Conservation (phyloP, 1,140 invertebrate genomes). For the Pseudoatta argentina region DNA sequence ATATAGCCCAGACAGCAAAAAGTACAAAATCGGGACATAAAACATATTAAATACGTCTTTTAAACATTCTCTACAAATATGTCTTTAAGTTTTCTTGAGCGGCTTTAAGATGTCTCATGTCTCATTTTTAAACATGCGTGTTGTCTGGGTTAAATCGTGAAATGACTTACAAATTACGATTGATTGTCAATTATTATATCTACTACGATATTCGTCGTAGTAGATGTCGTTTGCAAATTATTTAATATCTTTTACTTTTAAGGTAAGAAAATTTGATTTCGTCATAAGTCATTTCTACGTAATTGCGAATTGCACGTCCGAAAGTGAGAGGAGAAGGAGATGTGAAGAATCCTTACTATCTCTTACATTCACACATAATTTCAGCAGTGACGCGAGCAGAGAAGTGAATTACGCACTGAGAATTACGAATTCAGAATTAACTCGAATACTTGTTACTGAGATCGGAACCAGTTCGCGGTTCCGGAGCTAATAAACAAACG, state of each 20-base stretch:
- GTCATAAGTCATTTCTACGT: not conserved
- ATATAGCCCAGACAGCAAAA: too few species aligned
- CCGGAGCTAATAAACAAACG: slow-evolving; percentile 18
- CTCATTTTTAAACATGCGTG: too few species aligned
- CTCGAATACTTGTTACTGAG: not conserved
- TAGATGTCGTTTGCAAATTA: not conserved
- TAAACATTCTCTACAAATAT: too few species aligned
- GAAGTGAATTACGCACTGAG: not conserved
- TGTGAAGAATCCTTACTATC: not conserved
- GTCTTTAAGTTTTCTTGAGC: too few species aligned
- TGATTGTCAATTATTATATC: slow-evolving; percentile 7
- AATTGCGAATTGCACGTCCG: not conserved
- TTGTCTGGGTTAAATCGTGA: not conserved
- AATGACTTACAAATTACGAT: not conserved
- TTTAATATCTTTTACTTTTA: not conserved
- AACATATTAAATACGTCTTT: too few species aligned
- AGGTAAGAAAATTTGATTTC: not conserved
- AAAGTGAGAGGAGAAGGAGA: not conserved
- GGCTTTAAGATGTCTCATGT: too few species aligned
- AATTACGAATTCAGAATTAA: slow-evolving; percentile 38
- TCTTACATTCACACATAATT: slow-evolving; percentile 2
- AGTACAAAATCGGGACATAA: too few species aligned
- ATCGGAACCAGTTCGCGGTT: not conserved
- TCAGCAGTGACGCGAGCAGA: not conserved
- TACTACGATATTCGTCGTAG: not conserved